Base-by-base conservation (phyloP, 2,797 vertebrate genomes). In the Anguilla obscura region DNA sequence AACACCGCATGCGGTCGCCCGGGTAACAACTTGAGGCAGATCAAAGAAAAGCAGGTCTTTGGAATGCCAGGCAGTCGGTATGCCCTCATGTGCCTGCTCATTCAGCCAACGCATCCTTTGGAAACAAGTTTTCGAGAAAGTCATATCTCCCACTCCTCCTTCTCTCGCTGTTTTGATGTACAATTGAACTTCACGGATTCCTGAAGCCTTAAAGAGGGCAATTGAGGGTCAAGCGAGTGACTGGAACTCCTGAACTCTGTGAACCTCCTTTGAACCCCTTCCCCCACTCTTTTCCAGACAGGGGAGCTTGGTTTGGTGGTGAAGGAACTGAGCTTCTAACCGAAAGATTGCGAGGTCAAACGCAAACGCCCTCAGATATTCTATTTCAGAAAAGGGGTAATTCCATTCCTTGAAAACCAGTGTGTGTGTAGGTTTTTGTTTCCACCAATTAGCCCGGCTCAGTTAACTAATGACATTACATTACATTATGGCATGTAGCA, bases 31-130 rank as follows among this genome's bases (percentile, higher is more conserved):
- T 82, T 82, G 18, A 50, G 8, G 33, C 6, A 80, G 79, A 82
- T 82, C 40, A 82, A 82, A 82, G 79, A n/a, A n/a, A 40, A 82
- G 27, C 18, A 24, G 40, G 45, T 45, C 79, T 82, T 18, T 82
- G 40, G 45, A 82, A 82, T 50, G 40, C 40, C 79, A 82, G 79
- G 40, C 45, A 24, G 76, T 45, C 40, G 16, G 36, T 16, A 18
- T 82, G 79, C 79, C 79, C 79, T 48, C 40, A 50, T 50, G 24
- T 9, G 24, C 79, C 45, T 10, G 21, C 79, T 48, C 79, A 1
- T 50, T 82, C 45, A 3, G 45, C 79, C 79, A 7, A n/a, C 9
- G 21, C 33, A 45, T 24, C 79, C 21, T 50, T 82, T 10, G 6
- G 40, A 36, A 10, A 80, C 33, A 24, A 21, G 76, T 80, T 48